Evolutionary conservation across 1,140 invertebrate species (phyloP), one percentile per base, ranked within the genome.

Genomic region (Sitobion miscanthi): DNA sequence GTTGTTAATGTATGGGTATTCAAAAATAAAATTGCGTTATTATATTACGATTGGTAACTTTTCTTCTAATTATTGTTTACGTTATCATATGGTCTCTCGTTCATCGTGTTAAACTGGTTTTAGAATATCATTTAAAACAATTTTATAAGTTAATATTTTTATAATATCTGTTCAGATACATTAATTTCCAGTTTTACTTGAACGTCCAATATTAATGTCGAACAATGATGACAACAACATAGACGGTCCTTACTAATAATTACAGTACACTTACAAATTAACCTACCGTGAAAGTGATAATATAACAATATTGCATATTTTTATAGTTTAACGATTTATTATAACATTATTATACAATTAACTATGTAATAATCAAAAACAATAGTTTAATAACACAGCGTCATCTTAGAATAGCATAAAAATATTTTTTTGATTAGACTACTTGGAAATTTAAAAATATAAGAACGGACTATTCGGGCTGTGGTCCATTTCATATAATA

Each of bases 341-440:
- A 77, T 77, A 77, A 77, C 30, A 77, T 77, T 77, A 77, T 77
- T 77, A 77, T 77, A 77, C 62, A 77, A 77, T 77, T 77, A 77
- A 77, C n/a, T 77, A 77, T n/a, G 9, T 77, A 47, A 9, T 47
- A 8, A n/a, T 77, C 17, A 20, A 14, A 77, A 77, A 69, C 11
- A 69, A 77, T 17, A 77, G n/a, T 77, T 69, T 69, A 69, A 77
- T 77, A n/a, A n/a, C 62, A n/a, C n/a, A n/a, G 21, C 11, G 9
- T 85, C 23, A 21, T 42, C 38, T 85, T 25, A 42, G 83, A 83
- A 83, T 38, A 83, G 5, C 7, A 83, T 83, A 83, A 83, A 83
- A 83, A 83, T 38, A 5, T 0, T 45, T 1, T 30, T 87, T 87
- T 25, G 11, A 25, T 17, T n/a, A 11, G 17, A 23, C 17, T 87